Evolutionary conservation across 2,113 vertebrate species (phyloP).

Genomic region (Macaca mulatta): DNA sequence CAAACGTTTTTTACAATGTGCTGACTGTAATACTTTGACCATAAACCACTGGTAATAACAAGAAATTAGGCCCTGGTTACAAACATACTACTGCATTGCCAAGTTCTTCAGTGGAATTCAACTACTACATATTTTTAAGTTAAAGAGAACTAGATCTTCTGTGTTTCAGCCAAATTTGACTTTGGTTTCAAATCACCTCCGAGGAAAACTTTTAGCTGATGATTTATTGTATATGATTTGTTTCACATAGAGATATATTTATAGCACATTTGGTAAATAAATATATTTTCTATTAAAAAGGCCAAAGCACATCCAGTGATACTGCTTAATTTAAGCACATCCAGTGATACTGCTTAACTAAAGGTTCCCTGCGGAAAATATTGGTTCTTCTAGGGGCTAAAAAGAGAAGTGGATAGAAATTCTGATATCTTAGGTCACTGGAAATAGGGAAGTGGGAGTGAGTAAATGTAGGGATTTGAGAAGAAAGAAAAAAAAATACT

Average conservation of each 20-base stretch:
- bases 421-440: neutral
- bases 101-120: slow-evolving; percentile 59
- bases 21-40: slow-evolving; percentile 72
- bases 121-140: slow-evolving; percentile 66
- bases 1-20: slow-evolving; percentile 73
- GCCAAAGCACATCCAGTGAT: neutral
- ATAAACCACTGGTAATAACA: slow-evolving; percentile 73
- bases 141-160: slow-evolving; percentile 59
- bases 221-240: slow-evolving; percentile 54
- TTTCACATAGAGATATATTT: slow-evolving; percentile 61
- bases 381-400: neutral
- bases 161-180: slow-evolving; percentile 55
- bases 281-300: slow-evolving; percentile 26
- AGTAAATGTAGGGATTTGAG: neutral
- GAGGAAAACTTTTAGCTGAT: slow-evolving; percentile 60
- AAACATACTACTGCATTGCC: slow-evolving; percentile 61
- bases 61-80: slow-evolving; percentile 76
- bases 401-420: neutral
- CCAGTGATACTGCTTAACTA: neutral
- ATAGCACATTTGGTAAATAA: neutral
- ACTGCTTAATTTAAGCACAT: neutral
- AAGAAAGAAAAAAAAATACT: neutral
- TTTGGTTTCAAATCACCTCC: slow-evolving; percentile 47
- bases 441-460: neutral
- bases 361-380: neutral